phyloP scores from a whole-genome alignment of 1,140 invertebrate genomes.

The Bactericera cockerelli region DNA sequence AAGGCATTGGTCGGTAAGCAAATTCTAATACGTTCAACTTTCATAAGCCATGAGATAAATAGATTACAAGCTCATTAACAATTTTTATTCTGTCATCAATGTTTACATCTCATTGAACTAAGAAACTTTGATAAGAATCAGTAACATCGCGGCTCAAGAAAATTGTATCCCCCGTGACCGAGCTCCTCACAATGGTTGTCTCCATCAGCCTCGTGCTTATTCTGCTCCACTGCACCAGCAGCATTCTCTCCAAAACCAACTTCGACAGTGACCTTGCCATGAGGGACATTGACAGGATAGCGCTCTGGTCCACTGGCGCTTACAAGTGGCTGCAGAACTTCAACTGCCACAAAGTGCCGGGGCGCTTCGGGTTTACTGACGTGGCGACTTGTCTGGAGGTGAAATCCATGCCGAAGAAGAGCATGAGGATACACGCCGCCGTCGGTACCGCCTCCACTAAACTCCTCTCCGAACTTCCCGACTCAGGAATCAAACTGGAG shows the following conservation, averaged over 20 bases:
- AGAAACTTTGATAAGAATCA: too few relatives aligned
- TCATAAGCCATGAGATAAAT: too few relatives aligned
- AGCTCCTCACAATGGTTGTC: neutral
- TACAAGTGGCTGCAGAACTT: slow-evolving; percentile 1
- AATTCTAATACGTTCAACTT: too few relatives aligned
- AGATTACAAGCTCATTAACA: too few relatives aligned
- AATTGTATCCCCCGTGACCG: too few relatives aligned
- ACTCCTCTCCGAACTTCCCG: slow-evolving; percentile 28
- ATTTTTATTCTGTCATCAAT: too few relatives aligned
- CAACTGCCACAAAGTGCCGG: neutral
- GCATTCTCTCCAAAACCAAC: neutral
- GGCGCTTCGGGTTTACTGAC: neutral
- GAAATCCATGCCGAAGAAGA: neutral
- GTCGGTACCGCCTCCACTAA: neutral
- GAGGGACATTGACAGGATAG: neutral
- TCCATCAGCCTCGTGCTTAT: neutral
- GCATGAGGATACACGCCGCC: neutral
- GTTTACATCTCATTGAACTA: too few relatives aligned
- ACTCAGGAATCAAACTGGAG: slow-evolving; percentile 26
- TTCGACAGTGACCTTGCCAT: neutral
- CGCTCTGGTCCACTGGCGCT: neutral
- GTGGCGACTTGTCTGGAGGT: neutral
- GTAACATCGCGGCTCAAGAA: too few relatives aligned
- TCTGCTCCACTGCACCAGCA: neutral
- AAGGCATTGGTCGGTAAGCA: too few relatives aligned